These are phyloP conservation scores for Anoplophora glabripennis DNA, from an alignment of 1,140 invertebrate genomes.

Conservation along the genomic window DNA sequence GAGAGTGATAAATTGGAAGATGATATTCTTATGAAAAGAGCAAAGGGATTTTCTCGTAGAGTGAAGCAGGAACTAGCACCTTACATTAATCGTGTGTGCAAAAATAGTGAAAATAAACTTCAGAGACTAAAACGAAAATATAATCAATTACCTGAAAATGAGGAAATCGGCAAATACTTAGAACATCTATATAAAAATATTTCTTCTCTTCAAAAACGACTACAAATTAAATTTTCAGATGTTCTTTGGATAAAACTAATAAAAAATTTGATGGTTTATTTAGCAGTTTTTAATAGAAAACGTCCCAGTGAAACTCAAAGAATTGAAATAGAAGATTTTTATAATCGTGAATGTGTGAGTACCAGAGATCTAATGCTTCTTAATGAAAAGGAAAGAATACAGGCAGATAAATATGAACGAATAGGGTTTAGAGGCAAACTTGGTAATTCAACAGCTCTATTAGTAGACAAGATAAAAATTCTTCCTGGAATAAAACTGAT, in stretches of 20 bases:
- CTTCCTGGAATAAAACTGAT: background rate
- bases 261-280: background rate
- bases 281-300: constrained; percentile 5
- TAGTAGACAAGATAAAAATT: background rate
- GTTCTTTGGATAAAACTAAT: background rate
- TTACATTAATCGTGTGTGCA: background rate
- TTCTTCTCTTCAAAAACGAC: background rate
- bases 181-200: background rate
- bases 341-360: constrained; percentile 1
- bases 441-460: background rate
- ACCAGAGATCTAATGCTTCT: background rate
- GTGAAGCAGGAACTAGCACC: background rate
- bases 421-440: background rate
- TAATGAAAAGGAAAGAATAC: background rate
- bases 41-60: background rate
- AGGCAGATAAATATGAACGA: background rate
- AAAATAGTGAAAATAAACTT: background rate
- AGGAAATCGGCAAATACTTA: background rate
- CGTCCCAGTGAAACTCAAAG: constrained; percentile 3
- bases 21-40: background rate
- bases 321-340: constrained; percentile 3
- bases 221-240: background rate
- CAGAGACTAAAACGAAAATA: background rate
- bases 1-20: constrained; percentile 1
- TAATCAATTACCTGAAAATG: background rate